Conservation (phyloP, 2,113 vertebrate genomes). For the Falco punctatus region DNA sequence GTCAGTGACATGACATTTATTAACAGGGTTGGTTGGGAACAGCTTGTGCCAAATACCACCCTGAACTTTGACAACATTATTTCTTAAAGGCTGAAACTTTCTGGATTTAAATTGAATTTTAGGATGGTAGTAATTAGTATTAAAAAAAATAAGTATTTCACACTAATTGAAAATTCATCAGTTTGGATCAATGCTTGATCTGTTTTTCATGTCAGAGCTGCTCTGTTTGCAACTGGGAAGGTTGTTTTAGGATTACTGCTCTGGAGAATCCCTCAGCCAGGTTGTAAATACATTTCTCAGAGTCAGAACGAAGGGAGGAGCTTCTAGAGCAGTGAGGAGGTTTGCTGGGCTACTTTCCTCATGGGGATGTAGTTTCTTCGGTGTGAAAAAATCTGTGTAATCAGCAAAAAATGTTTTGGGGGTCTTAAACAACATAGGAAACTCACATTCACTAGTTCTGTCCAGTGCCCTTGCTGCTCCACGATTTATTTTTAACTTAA, state of each 20-base stretch:
- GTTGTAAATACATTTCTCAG: background rate
- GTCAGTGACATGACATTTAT: background rate
- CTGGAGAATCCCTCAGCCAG: background rate
- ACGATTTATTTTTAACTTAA: background rate
- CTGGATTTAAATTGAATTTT: background rate
- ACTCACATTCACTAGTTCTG: background rate
- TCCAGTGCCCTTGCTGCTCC: background rate
- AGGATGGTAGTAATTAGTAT: background rate
- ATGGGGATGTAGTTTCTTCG: background rate
- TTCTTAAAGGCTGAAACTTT: background rate
- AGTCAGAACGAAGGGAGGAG: background rate
- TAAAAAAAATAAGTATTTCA: background rate
- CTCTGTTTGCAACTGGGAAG: background rate
- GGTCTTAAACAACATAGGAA: background rate
- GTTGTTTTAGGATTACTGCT: background rate
- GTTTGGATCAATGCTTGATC: background rate
- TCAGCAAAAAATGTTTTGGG: background rate
- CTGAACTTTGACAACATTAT: background rate
- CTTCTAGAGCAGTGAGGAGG: background rate
- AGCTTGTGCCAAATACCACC: no score
- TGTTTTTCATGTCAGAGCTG: background rate
- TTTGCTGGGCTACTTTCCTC: background rate
- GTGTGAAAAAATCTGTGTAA: background rate
- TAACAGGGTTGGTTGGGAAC: background rate
- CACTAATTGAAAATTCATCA: background rate